Evolutionary conservation across 1,140 invertebrate species (phyloP), one percentile per base, ranked within the genome.

Genomic region (Drosophila punjabiensis): DNA sequence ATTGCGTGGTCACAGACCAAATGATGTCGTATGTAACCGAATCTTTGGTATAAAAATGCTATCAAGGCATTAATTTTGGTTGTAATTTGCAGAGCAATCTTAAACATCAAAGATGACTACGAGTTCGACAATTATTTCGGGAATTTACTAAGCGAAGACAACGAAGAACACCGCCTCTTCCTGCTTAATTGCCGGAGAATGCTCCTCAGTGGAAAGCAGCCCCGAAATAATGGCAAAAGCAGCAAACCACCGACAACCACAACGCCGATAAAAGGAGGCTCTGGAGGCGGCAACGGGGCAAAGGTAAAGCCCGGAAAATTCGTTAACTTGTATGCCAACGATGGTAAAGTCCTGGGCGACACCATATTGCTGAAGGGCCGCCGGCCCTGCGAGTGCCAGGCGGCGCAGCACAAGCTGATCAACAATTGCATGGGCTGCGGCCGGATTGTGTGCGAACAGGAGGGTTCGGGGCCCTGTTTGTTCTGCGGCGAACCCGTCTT

Each of bases 341-440:
- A 97, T 91, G 96, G 96, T 4, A 95, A 95, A 70, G n/a, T 92
- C 2, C 93, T 95, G 93, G 94, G 94, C 84, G 94, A 96, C 92
- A 94, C 94, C 8, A 87, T 96, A 67, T 81, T 96, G 50, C 91
- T 96, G 7, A 96, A 96, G 95, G 96, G 98, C 43, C 95, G 98
- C 62, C 96, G 97, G 80, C 93, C 93, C 50, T 99, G 99, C 94
- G 95, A 98, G 60, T 99, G 99, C 92, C 97, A 99, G 94, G 98
- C 98, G 3, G 95, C 95, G 16, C 97, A 96, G 91, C 99, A 99
- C 94, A 94, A 95, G 56, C 94, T 99, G 13, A 95, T 99, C 53
- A 98, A 97, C 91, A 99, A 99, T 94, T 99, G 99, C 87, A 89
- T 97, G 1, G 95, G 96, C 60, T 99, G 99, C 94, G 99, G 99